phyloP scores from a whole-genome alignment of 2,113 vertebrate species.

The Corynorhinus townsendii region DNA sequence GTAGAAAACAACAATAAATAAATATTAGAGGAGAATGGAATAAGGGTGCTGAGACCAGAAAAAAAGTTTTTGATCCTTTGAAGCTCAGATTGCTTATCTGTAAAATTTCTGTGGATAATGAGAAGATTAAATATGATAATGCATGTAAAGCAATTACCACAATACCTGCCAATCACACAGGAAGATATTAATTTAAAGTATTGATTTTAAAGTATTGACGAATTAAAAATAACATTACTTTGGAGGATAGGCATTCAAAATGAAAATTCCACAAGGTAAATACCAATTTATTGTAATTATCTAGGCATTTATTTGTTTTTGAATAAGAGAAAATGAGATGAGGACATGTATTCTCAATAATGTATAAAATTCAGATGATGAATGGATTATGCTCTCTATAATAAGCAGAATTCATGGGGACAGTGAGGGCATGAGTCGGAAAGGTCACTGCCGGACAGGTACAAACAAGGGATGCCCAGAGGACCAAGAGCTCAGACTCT shows the following conservation, averaged over 20 bases:
- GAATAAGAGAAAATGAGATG: neutral
- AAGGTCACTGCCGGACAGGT: neutral
- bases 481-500: neutral
- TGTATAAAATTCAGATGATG: neutral
- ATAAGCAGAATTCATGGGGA: neutral
- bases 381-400: neutral
- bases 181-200: neutral
- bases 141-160: neutral
- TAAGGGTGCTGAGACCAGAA: neutral
- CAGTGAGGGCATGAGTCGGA: neutral
- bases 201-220: neutral
- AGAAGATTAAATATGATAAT: neutral
- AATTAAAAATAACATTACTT: neutral
- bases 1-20: neutral
- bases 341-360: neutral
- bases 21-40: neutral
- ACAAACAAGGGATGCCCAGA: neutral
- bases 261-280: conserved; percentile 4
- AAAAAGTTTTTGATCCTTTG: neutral
- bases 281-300: neutral
- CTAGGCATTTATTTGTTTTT: neutral
- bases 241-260: neutral
- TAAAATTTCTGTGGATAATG: neutral
- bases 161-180: neutral
- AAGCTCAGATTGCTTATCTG: neutral